phyloP scores from a whole-genome alignment of 2,113 vertebrate species.

The Etheostoma spectabile region DNA sequence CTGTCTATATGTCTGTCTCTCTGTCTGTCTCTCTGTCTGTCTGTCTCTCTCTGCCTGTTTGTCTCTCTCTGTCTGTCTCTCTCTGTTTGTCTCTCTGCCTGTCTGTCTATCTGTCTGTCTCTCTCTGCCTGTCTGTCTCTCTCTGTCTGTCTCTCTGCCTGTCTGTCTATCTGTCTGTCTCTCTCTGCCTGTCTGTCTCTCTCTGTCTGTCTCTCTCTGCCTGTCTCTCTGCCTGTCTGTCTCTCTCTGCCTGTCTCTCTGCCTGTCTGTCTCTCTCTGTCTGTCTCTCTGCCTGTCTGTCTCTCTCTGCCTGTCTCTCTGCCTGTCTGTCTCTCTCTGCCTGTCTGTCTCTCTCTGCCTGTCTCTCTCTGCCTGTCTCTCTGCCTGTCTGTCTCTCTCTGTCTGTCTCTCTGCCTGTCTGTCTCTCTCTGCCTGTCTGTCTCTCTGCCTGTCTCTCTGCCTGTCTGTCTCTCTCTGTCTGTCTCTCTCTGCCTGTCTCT shows the following conservation, averaged over 20 bases:
- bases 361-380: not conserved
- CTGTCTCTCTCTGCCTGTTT: too few relatives aligned
- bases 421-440: not conserved
- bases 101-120: too few relatives aligned
- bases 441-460: not conserved
- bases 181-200: not conserved
- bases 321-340: not conserved
- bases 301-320: too few relatives aligned
- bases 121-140: not conserved
- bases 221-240: not conserved
- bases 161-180: too few relatives aligned
- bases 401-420: not conserved
- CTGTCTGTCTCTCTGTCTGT: too few relatives aligned
- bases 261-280: too few relatives aligned
- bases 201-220: not conserved
- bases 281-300: not conserved
- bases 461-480: not conserved
- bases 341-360: not conserved
- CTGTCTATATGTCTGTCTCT: not conserved
- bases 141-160: slow-evolving; percentile 10
- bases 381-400: not conserved
- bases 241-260: not conserved
- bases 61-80: not conserved
- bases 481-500: too few relatives aligned
- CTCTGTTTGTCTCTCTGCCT: not conserved